Base-by-base conservation (phyloP, 2,113 vertebrate genomes). In the Atrichornis clamosus region DNA sequence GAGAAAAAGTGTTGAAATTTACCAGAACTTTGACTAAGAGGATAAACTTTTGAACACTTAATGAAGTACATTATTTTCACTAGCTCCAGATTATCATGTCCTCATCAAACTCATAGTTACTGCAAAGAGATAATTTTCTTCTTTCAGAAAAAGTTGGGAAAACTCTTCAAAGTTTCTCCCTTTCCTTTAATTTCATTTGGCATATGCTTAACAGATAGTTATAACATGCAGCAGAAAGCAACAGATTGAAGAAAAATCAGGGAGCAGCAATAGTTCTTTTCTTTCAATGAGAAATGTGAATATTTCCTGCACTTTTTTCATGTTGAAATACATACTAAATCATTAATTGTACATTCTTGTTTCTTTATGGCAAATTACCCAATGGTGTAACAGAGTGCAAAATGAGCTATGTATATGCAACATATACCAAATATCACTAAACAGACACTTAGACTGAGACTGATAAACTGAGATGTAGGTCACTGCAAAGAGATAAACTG, bases 291-390 rank as follows among this genome's bases (percentile, higher is more conserved):
- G 44, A 81, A 60, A 87, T 70, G 7, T 33, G 30, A 30, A 19
- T 59, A 49, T 77, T 70, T 85, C 28, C 49, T 77, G 6, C 15
- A 11, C 22, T 87, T 72, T 85, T 79, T 49, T n/a, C 18, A 21
- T 58, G 24, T 21, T 93, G 53, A 91, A 93, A 83, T 63, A 59
- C 9, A 20, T 64, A 52, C 60, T 93, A 69, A 93, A 95, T 85
- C 60, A 88, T 90, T 90, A 92, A 84, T 69, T 69, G 9, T 44
- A 78, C 63, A 52, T 79, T 72, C 63, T 60, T 94, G 28, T 87
- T 93, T 88, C 59, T 79, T 93, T 80, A 91, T 95, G 78, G 75
- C 26, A 67, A 60, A 69, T 90, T 88, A 81, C 56, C 78, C 68
- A 86, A 30, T 75, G 24, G 8, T 76, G n/a, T 82, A 93, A 68